These are phyloP conservation scores for Drosophila mettleri DNA, from an alignment of 2,888 invertebrate species.

Conservation along the genomic window DNA sequence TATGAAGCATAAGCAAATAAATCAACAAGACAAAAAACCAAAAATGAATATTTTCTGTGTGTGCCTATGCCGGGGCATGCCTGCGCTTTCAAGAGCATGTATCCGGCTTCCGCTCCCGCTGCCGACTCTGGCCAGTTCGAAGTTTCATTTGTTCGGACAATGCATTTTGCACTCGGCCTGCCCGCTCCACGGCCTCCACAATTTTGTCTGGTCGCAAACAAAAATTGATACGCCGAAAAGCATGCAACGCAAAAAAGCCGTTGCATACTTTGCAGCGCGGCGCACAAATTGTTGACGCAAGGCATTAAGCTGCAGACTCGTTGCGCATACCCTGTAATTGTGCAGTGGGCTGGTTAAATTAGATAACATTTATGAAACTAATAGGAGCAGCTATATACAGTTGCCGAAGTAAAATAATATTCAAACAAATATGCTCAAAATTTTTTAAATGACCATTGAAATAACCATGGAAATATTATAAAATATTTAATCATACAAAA, in stretches of 20 bases:
- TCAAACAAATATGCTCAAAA: too few species aligned
- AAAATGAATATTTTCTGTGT: slow-evolving; percentile 37
- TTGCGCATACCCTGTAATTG: slow-evolving; percentile 35
- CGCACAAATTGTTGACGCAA: slow-evolving; percentile 81
- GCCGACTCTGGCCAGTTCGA: slow-evolving; percentile 39
- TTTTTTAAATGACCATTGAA: too few species aligned
- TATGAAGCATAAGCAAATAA: slow-evolving; percentile 66
- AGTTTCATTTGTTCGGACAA: slow-evolving; percentile 65
- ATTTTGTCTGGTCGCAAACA: slow-evolving; percentile 44
- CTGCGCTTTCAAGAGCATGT: slow-evolving; percentile 47
- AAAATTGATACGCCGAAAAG: slow-evolving; percentile 73
- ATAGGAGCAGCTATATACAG: too few species aligned
- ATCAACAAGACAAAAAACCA: slow-evolving; percentile 60
- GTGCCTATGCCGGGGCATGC: slow-evolving; percentile 61
- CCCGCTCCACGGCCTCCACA: not conserved
- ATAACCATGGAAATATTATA: too few species aligned
- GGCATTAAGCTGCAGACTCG: slow-evolving; percentile 67
- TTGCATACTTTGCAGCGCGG: slow-evolving; percentile 61
- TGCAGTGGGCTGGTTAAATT: not conserved
- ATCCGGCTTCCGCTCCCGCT: not conserved
- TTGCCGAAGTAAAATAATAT: too few species aligned
- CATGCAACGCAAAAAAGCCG: slow-evolving; percentile 53
- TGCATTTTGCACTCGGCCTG: slow-evolving; percentile 48
- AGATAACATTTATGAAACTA: too few species aligned
- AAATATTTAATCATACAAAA: too few species aligned